Base-by-base conservation (phyloP, 2,797 vertebrate genomes). In the Enteromius anoplus region DNA sequence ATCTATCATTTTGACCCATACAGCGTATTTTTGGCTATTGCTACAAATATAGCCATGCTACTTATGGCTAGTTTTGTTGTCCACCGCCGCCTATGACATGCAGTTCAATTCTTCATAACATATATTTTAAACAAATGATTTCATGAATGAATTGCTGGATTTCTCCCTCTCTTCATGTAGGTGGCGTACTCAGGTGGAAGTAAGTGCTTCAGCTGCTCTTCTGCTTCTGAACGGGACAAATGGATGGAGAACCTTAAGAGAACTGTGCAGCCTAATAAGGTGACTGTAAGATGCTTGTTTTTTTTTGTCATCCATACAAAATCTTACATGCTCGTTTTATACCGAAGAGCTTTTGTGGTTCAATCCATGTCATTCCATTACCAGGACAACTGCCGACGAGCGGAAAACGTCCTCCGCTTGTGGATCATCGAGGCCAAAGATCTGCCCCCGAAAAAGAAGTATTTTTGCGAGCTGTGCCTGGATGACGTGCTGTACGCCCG, bases 381-480 rank as follows among this genome's bases (percentile, higher is more conserved):
- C 81, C 85, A 99, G 98, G 98, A 99, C 88, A 99, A 99, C 88
- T 96, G 96, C 82, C 94, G 95, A 4, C 93, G 97, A 72, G 94
- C 94, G 5, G 98, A 99, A 90, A 96, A 98, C 87, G 90, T 97
- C 78, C 96, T 99, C 70, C 96, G 96, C 0, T 94, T 99, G 84
- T 99, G 98, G 98, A 96, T 99, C 91, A 98, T 99, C 19, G 98
- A 99, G 90, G 98, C 97, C 90, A 99, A 97, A 93, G 98, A 99
- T 85, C 93, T 99, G 84, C 95, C 96, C 10, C 95, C 97, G 2
- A 98, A 98, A 91, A 99, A 98, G 94, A 96, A 96, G 81, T 99
- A 98, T 71, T 99, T 99, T 91, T 99, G 98, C 80, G 98, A 99
- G 94, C 93, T 99, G 89, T 99, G 98, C 87, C 95, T 99, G 92